These are phyloP conservation scores for Eulithis prunata DNA, from an alignment of 2,888 invertebrate species.

Conservation along the genomic window DNA sequence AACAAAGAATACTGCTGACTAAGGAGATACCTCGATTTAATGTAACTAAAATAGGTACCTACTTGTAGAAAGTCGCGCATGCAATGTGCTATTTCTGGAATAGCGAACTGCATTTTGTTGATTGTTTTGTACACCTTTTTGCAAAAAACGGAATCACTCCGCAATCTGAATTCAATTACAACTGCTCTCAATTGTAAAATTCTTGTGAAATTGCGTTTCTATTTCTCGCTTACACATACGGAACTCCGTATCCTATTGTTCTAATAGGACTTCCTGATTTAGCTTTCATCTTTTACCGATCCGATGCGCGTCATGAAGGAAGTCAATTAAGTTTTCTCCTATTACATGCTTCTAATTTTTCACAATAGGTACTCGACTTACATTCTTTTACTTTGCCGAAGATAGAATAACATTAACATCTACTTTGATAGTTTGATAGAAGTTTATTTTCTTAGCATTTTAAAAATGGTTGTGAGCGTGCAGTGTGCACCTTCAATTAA, in stretches of 20 bases:
- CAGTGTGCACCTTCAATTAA: background rate
- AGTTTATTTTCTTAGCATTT: background rate
- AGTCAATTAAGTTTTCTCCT: conserved; percentile 23
- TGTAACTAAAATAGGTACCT: no score
- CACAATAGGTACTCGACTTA: background rate
- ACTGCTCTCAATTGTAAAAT: conserved; percentile 9
- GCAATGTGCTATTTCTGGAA: conserved; percentile 1
- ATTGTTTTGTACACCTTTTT: conserved; percentile 1
- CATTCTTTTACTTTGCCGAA: conserved; percentile 1
- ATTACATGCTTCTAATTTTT: conserved; percentile 8
- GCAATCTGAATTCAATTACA: background rate
- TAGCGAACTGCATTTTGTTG: conserved; percentile 1
- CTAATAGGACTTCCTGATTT: conserved; percentile 35
- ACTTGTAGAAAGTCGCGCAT: background rate
- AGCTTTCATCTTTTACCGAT: conserved; percentile 41
- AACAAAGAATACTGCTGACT: background rate
- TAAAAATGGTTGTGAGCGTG: background rate
- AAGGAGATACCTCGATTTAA: background rate
- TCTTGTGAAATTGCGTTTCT: conserved; percentile 16
- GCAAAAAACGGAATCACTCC: background rate
- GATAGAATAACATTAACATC: background rate
- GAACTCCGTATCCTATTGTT: conserved; percentile 33
- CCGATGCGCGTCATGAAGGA: conserved; percentile 28
- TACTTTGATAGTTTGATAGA: background rate
- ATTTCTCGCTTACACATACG: conserved; percentile 16